Evolutionary conservation across 2,113 vertebrate species (phyloP), one percentile per base, ranked within the genome.

Genomic region (Salvator merianae): DNA sequence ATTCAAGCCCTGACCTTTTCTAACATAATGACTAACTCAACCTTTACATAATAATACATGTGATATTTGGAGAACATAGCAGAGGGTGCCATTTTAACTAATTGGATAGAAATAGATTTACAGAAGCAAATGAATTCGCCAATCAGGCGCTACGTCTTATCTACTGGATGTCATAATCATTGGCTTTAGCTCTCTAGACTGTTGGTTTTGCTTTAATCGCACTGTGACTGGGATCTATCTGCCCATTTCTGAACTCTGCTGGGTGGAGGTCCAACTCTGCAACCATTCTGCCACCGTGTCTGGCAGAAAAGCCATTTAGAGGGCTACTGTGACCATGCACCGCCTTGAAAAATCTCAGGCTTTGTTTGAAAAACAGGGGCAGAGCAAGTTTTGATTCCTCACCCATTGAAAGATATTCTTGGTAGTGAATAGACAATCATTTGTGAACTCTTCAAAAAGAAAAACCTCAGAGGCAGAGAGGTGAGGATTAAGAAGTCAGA

Each of bases 21-120:
- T 85, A 89, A 77, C 88, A 83, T 93, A 93, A 94, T 89, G 88
- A 92, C 91, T 94, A 91, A 91, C 82, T 87, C 89, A 93, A 90
- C 90, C 91, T 95, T 96, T 95, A 91, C 92, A 90, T 93, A 94
- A 90, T 94, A 94, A 94, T 84, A 84, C 87, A 90, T 94, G 88
- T 95, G 94, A 84, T 94, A 93, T 93, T 92, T 93, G 91, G 91
- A 95, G 88, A 95, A 89, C 86, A 79, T 91, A 92, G 89, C 91
- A 85, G 93, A 86, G 71, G 85, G 90, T 91, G 92, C 91, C 92
- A 93, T 93, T 95, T 93, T 92, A 92, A 94, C 94, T 93, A 95
- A 92, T 94, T 95, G 91, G 93, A 86, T 90, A 94, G 94, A 94
- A 95, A 95, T 89, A 93, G 87, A 92, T 92, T 93, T 91, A 85